Base-by-base conservation (phyloP, 2,113 vertebrate genomes). In the Polypterus bichir region DNA sequence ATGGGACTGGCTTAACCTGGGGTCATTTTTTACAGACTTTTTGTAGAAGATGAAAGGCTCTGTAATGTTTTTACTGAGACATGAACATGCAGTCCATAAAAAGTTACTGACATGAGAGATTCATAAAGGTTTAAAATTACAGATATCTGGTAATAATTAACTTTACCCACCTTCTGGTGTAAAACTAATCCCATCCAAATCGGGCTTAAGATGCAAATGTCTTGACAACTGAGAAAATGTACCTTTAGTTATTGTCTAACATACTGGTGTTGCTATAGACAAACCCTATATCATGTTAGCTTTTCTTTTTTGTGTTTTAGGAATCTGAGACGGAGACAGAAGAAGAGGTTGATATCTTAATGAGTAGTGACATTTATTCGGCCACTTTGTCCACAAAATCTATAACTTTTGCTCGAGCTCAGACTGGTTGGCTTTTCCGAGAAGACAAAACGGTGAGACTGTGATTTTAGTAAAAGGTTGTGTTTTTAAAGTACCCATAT, bases 301-400 rank as follows among this genome's bases (percentile, higher is more conserved):
- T 49, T 62, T 65, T 72, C 70, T 69, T 59, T 4, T n/a, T 65
- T 54, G 5, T 53, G 8, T 62, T 69, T 44, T 72, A 99, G 96
- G 96, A 99, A 76, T 97, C 94, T 0, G 96, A 99, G 79, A 89
- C 94, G 91, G 96, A 99, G 83, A 98, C 96, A 0, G 96, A 99
- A 73, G 96, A 99, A 64, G 96, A 99, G 68, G 96, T 99, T 69
- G 96, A 99, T 78, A 99, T 99, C 80, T 78, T 99, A 77, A 99
- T 99, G 96, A 98, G 96, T 81, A 99, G 96, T 1, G 96, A 98
- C 59, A 93, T 99, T 71, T 98, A 98, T 80, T 98, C 96, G 0
- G 96, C 94, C 73, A 97, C 96, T 0, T 83, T 99, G 70, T 99
- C 96, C 75, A 99, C 96, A 72, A 99, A 99, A 79, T 98, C 94